phyloP scores from a whole-genome alignment of 2,888 invertebrate genomes.

The Drosophila yooni region DNA sequence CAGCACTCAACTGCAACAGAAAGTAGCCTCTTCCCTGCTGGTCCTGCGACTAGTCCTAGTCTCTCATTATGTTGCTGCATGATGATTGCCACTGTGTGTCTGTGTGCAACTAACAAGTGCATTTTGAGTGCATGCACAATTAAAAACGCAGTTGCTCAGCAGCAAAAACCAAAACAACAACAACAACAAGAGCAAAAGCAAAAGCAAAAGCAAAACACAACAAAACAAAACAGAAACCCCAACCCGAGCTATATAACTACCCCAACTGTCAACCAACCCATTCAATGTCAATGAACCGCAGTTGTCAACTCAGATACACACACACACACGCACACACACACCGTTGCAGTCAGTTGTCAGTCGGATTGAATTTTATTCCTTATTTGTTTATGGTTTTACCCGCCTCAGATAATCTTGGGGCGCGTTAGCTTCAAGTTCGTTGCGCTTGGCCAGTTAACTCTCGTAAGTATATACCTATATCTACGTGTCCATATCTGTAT shows the following conservation, averaged over 20 bases:
- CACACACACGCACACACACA: conserved; percentile 17
- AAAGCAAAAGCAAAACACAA: not conserved
- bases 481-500: conserved; percentile 19
- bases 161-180: conserved; percentile 19
- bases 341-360: conserved; percentile 32
- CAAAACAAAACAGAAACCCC: conserved; percentile 18
- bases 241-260: conserved; percentile 32
- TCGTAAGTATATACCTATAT: conserved; percentile 12
- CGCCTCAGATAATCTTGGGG: conserved; percentile 77
- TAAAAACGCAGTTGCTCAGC: conserved; percentile 77
- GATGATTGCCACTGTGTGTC: conserved; percentile 34
- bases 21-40: conserved; percentile 58
- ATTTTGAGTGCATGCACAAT: conserved; percentile 77
- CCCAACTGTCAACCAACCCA: conserved; percentile 65
- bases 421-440: conserved; percentile 78
- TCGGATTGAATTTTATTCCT: conserved; percentile 67
- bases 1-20: conserved; percentile 30
- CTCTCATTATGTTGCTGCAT: conserved; percentile 31
- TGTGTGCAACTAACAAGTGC: conserved; percentile 58
- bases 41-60: conserved; percentile 28
- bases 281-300: conserved; percentile 77
- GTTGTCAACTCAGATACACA: conserved; percentile 31
- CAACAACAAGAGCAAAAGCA: conserved; percentile 10
- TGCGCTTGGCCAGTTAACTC: conserved; percentile 71
- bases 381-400: conserved; percentile 76